These are phyloP conservation scores for Spatulosminthurus flaviceps DNA, from an alignment of 2,888 invertebrate species.

Conservation along the genomic window DNA sequence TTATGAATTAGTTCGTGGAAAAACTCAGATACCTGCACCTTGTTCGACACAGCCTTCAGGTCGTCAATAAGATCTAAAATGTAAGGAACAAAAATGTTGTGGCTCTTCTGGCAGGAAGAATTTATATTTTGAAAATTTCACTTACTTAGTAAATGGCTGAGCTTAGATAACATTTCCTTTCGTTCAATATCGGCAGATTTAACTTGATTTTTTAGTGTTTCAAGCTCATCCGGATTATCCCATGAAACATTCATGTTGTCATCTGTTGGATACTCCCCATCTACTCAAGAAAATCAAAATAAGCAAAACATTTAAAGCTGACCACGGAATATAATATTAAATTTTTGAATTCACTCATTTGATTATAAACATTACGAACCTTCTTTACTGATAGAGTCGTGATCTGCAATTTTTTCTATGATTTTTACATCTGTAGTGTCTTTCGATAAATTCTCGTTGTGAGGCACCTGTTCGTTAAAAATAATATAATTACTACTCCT, in stretches of 20 bases:
- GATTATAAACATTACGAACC: conserved; percentile 1
- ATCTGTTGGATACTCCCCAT: conserved; percentile 40
- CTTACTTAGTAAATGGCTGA: conserved; percentile 67
- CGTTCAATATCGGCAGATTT: conserved; percentile 66
- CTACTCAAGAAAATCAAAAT: background rate
- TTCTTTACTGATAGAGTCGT: conserved; percentile 44
- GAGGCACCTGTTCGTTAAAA: background rate
- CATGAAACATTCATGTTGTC: conserved; percentile 46
- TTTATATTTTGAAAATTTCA: background rate
- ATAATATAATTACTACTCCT: too few relatives aligned
- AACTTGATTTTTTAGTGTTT: conserved; percentile 65
- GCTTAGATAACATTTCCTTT: conserved; percentile 66
- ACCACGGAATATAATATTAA: too few relatives aligned
- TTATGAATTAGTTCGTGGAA: conserved; percentile 62
- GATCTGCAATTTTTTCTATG: conserved; percentile 32
- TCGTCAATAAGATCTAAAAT: conserved; percentile 61
- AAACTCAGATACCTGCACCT: conserved; percentile 62
- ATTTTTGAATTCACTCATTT: background rate
- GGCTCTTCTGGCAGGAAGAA: background rate
- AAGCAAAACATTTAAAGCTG: too few relatives aligned
- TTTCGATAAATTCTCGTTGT: conserved; percentile 37
- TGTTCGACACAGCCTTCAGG: conserved; percentile 63
- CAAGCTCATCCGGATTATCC: conserved; percentile 56
- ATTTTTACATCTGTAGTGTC: conserved; percentile 18
- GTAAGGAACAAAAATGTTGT: conserved; percentile 51